Evolutionary conservation across 2,888 invertebrate species (phyloP), one percentile per base, ranked within the genome.

Genomic region (Amiota communis): DNA sequence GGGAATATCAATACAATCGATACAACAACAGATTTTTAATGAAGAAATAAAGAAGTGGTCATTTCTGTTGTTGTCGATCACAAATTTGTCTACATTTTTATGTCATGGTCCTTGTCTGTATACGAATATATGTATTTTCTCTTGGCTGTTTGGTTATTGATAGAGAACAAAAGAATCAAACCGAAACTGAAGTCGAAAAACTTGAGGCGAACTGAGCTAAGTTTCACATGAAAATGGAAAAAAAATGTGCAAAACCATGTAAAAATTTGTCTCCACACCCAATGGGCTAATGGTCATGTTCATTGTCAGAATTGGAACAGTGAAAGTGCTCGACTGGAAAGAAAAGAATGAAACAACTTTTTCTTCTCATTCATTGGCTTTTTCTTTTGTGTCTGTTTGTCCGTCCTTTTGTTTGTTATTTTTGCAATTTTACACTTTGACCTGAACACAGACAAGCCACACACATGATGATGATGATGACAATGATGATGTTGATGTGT

Each of bases 81-180:
- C 83, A 83, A 83, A 83, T 80, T 83, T 82, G 84, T 85, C 83
- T 85, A 81, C 83, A 82, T 79, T 83, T 85, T 85, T 83, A 85
- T 85, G 82, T 76, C 76, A 74, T 70, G 71, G 74, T 74, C 77
- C 72, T 61, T 20, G 11, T 36, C 13, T 23, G 23, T 23, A 3
- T 23, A 23, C 23, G 23, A n/a, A n/a, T 11, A 23, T 13, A 12
- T 23, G 36, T 12, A 15, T 53, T 59, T 59, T 17, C 20, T 59
- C 20, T 59, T 59, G 59, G 20, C n/a, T 51, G 12, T 11, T 51
- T 51, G 53, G 53, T 12, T 51, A 8, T 12, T 51, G 53, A 2
- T n/a, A 51, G n/a, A 51, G 12, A 8, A 15, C 59, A 59, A 68
- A 53, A 56, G 46, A 1, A 6, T 49, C 20, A 56, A 46, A 69